Evolutionary conservation across 2,888 invertebrate genomes (phyloP), one percentile per base, ranked within the genome.

Genomic region (Ecliptopera silaceata): DNA sequence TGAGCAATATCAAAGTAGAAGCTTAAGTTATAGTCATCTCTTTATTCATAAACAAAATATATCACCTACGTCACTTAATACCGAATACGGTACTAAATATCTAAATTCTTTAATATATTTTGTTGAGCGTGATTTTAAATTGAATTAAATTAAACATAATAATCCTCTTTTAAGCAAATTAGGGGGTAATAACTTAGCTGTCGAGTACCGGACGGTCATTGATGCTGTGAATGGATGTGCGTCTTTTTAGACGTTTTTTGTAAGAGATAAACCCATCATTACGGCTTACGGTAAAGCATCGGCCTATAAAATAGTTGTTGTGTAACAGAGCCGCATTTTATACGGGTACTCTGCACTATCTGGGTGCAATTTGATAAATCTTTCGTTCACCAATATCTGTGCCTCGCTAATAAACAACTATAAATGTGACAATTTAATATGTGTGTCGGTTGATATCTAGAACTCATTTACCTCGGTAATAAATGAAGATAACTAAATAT

Each of bases 241-340:
- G 63, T 65, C 65, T 65, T 64, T 63, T 68, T 60, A 69, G 61
- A n/a, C 20, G 20, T 74, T 75, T 74, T 74, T 75, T 71, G 74
- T 68, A 67, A 66, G 68, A 74, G 74, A 81, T 77, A 80, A 79
- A 69, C 70, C 56, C 71, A 79, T 79, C 75, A 77, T 71, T 60
- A 61, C 55, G 65, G 71, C 68, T 72, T 72, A 71, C 66, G 64
- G 69, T 71, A 65, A 71, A 68, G 74, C 74, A 74, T 73, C 66
- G 63, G 61, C 63, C 59, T 64, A 75, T 80, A 77, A 26, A 80
- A 79, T 76, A 79, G 73, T 70, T 59, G 72, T 81, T 81, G 74
- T 75, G 82, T 79, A 86, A 85, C 81, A 79, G 76, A 82, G 78
- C 76, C 75, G 83, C 85, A 82, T 82, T 63, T 56, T 59, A 69